Evolutionary conservation across 37 sponge, comb jelly and placozoan species (phyloP).

Genomic region (Ianthella basta): DNA sequence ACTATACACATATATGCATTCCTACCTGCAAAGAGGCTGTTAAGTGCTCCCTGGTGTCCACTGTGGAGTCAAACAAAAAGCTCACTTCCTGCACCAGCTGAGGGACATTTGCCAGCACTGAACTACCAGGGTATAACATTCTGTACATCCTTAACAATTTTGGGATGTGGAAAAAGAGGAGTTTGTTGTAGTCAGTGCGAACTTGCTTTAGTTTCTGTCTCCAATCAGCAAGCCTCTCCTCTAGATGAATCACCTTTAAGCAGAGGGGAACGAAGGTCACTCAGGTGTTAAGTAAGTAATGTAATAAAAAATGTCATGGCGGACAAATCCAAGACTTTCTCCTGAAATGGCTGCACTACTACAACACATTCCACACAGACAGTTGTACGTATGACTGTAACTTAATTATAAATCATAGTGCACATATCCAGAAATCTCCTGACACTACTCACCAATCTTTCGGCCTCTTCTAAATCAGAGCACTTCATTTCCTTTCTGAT

Average conservation of each 20-base stretch:
- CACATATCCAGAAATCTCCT: too few species aligned
- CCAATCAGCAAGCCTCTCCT: conserved; percentile 55
- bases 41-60: neutral
- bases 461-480: too few species aligned
- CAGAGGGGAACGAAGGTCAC: too few species aligned
- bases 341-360: too few species aligned
- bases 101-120: neutral
- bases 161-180: conserved; percentile 74
- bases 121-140: neutral
- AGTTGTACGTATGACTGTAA: too few species aligned
- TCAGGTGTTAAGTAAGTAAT: too few species aligned
- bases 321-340: neutral
- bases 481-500: neutral
- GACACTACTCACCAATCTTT: too few species aligned
- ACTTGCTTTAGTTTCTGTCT: conserved; percentile 43
- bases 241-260: neutral
- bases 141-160: conserved; percentile 53
- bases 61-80: conserved; percentile 52
- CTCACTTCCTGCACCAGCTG: conserved; percentile 43
- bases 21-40: neutral
- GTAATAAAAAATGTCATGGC: too few species aligned
- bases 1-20: too few species aligned
- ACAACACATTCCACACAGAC: too few species aligned
- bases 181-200: conserved; percentile 42
- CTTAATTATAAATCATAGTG: too few species aligned